Percentiles rank a stretch among this genome's conserved stretches.
Conservation (phyloP, 2,888 invertebrate genomes). For the Philhelius pedissequus region DNA sequence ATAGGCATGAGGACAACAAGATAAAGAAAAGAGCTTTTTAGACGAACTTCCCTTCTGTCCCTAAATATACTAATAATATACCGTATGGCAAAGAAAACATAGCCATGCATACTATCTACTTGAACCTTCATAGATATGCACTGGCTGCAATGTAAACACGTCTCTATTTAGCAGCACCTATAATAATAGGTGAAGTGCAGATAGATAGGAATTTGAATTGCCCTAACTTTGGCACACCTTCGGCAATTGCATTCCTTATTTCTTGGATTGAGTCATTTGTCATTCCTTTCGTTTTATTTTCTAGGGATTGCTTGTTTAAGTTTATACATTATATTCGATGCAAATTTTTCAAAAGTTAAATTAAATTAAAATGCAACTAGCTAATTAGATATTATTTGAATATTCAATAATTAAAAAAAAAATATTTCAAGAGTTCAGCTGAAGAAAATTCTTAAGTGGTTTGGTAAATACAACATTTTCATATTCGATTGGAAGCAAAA, state of each 20-base stretch:
- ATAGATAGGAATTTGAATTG: conserved; percentile 46
- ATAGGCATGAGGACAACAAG: conserved; percentile 31
- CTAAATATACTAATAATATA: conserved; percentile 5
- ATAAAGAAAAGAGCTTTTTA: conserved; percentile 22
- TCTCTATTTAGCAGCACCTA: neutral
- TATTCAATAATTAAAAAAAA: too few relatives aligned
- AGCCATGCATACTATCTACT: conserved; percentile 22
- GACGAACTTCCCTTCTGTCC: conserved; percentile 9
- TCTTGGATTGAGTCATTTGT: conserved; percentile 54
- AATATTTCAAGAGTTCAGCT: too few relatives aligned
- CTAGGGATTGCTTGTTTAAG: neutral
- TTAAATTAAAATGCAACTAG: too few relatives aligned
- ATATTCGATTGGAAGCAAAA: too few relatives aligned
- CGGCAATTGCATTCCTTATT: conserved; percentile 45
- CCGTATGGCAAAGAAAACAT: conserved; percentile 32
- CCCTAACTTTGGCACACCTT: conserved; percentile 60
- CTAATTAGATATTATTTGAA: too few relatives aligned
- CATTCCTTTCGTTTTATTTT: conserved; percentile 10
- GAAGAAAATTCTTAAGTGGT: too few relatives aligned
- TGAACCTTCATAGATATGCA: conserved; percentile 19
- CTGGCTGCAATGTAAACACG: neutral
- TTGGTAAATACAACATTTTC: too few relatives aligned
- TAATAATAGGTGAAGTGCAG: conserved; percentile 30
- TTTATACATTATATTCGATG: too few relatives aligned
- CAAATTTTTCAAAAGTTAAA: too few relatives aligned